Conservation (phyloP, 2,113 vertebrate genomes). For the Ardeotis arabs region DNA sequence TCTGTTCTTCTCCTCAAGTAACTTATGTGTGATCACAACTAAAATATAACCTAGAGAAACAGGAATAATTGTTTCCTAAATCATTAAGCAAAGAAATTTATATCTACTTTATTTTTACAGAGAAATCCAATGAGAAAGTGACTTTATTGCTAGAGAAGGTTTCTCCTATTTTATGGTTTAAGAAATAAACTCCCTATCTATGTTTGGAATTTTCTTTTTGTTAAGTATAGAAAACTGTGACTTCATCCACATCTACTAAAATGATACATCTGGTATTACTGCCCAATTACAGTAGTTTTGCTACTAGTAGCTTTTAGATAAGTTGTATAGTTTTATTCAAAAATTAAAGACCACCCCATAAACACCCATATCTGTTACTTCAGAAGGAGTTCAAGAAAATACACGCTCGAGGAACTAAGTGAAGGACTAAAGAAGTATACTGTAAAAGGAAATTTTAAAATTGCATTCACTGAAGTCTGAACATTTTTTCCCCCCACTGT, state of each 20-base stretch:
- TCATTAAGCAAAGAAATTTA: neutral
- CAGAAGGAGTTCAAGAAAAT: neutral
- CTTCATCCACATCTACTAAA: neutral
- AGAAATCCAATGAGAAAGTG: neutral
- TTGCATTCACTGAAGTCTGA: neutral
- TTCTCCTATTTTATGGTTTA: neutral
- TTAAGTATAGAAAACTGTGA: neutral
- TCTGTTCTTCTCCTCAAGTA: neutral
- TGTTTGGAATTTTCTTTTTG: neutral
- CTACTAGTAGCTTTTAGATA: neutral
- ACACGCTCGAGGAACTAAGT: neutral
- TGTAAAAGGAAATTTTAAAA: neutral
- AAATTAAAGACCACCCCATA: neutral
- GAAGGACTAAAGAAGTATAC: neutral
- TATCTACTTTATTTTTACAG: neutral
- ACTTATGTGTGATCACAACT: neutral
- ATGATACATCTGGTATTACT: neutral
- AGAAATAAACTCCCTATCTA: neutral
- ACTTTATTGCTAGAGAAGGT: neutral
- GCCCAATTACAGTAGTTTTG: neutral
- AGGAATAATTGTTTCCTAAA: neutral
- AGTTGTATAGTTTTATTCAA: neutral
- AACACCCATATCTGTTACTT: neutral
- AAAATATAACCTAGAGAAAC: neutral
- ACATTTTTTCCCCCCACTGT: fast-evolving